phyloP scores from a whole-genome alignment of 2,797 vertebrate species.

The Arnoldichthys spilopterus region DNA sequence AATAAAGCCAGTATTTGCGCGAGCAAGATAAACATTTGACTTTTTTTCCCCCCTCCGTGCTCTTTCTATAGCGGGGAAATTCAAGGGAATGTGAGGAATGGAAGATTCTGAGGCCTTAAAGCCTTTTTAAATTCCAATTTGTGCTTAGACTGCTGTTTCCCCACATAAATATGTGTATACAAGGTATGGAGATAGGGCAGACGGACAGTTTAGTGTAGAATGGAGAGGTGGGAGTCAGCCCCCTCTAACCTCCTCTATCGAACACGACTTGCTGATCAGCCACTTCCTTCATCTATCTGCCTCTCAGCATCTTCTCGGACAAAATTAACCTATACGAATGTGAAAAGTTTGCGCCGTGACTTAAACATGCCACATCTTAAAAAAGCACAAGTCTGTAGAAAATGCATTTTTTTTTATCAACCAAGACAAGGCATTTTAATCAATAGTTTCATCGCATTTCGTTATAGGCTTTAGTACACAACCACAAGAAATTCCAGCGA shows the following conservation, averaged over 20 bases:
- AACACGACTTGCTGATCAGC: constrained; percentile 56
- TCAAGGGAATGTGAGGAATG: constrained; percentile 55
- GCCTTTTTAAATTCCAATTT: constrained; percentile 66
- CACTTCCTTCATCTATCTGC: constrained; percentile 46
- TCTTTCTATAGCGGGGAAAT: constrained; percentile 60
- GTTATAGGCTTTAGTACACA: constrained; percentile 19
- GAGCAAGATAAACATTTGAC: constrained; percentile 66
- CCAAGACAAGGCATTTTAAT: constrained; percentile 4
- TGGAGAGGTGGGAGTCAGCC: constrained; percentile 52
- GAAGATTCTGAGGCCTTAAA: constrained; percentile 58
- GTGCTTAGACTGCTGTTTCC: constrained; percentile 67
- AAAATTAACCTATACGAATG: constrained; percentile 47
- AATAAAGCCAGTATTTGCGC: constrained; percentile 65
- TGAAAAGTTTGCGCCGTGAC: constrained; percentile 45
- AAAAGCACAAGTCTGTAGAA: constrained; percentile 25
- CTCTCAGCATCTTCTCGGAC: constrained; percentile 49
- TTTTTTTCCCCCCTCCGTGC: constrained; percentile 40
- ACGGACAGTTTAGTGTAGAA: constrained; percentile 49
- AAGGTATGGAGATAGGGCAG: constrained; percentile 61
- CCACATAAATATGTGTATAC: constrained; percentile 64
- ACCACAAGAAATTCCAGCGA: too few species aligned
- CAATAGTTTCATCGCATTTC: constrained; percentile 15
- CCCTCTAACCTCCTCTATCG: constrained; percentile 51
- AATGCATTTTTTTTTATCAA: constrained; percentile 17
- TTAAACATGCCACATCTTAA: constrained; percentile 40